Percentiles rank a stretch among this genome's conserved stretches.
phyloP scores from a whole-genome alignment of 1,140 invertebrate genomes.

The Palaemon carinicauda region DNA sequence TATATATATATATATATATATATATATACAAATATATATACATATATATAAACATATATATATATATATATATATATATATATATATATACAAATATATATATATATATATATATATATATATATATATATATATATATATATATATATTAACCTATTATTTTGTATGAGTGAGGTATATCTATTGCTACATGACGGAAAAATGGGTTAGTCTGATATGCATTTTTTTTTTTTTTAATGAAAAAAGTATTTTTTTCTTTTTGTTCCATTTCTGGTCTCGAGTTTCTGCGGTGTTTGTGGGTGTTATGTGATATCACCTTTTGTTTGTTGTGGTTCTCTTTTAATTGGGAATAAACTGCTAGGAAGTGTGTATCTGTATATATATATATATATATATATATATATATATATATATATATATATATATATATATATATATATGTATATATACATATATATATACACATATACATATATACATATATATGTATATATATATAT shows the following conservation, averaged over 20 bases:
- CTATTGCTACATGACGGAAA: no score
- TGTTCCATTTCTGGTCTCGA: no score
- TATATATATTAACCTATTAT: no score
- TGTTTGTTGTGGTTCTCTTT: no score
- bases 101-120: not conserved
- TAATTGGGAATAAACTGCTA: no score
- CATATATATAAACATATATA: not conserved
- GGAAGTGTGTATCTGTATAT: constrained; percentile 15
- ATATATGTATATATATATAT: not conserved
- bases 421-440: not conserved
- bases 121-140: no score
- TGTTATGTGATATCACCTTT: no score
- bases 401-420: not conserved
- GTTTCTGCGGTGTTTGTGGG: not conserved
- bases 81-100: not conserved
- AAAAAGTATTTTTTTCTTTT: no score
- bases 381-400: constrained; percentile 6
- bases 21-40: not conserved
- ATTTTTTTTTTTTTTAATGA: not conserved
- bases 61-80: not conserved
- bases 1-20: not conserved
- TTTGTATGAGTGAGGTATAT: not conserved
- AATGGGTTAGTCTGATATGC: no score
- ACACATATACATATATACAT: not conserved
- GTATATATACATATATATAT: not conserved